These are phyloP conservation scores for Oryzias sinensis DNA, from an alignment of 2,797 vertebrate species.

Conservation along the genomic window DNA sequence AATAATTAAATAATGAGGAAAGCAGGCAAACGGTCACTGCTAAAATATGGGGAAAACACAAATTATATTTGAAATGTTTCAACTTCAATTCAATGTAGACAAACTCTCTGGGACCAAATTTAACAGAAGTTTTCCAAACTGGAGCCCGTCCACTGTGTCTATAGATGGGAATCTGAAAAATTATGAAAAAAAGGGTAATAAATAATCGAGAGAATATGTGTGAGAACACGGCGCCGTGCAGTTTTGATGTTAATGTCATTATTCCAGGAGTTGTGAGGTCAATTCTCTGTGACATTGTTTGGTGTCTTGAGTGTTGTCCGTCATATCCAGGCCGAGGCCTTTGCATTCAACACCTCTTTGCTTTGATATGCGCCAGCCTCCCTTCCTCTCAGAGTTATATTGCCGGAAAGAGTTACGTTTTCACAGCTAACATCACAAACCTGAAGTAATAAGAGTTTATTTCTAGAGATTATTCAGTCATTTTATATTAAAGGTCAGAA, in stretches of 20 bases:
- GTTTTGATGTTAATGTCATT: constrained; percentile 83
- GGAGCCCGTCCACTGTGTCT: neutral
- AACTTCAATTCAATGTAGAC: too few relatives aligned
- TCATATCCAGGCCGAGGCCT: constrained; percentile 85
- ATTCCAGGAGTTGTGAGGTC: constrained; percentile 81
- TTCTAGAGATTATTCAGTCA: too few relatives aligned
- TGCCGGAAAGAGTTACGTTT: constrained; percentile 83
- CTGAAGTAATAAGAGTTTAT: neutral
- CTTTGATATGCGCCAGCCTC: constrained; percentile 91
- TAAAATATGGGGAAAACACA: neutral
- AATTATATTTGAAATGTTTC: neutral
- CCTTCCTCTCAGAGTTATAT: constrained; percentile 86
- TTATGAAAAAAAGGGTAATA: too few relatives aligned
- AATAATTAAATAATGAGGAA: too few relatives aligned
- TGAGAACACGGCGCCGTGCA: constrained; percentile 72
- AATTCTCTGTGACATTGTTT: constrained; percentile 81
- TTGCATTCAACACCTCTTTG: constrained; percentile 83
- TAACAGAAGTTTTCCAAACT: neutral
- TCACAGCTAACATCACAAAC: constrained; percentile 74
- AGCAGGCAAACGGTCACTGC: too few relatives aligned
- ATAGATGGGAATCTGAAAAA: constrained; percentile 4
- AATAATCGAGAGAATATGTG: constrained; percentile 42
- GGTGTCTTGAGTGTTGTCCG: constrained; percentile 80
- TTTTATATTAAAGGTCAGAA: too few relatives aligned
- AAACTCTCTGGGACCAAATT: neutral